phyloP scores from a whole-genome alignment of 2,888 invertebrate species.

The Hipparchia sbordonii region DNA sequence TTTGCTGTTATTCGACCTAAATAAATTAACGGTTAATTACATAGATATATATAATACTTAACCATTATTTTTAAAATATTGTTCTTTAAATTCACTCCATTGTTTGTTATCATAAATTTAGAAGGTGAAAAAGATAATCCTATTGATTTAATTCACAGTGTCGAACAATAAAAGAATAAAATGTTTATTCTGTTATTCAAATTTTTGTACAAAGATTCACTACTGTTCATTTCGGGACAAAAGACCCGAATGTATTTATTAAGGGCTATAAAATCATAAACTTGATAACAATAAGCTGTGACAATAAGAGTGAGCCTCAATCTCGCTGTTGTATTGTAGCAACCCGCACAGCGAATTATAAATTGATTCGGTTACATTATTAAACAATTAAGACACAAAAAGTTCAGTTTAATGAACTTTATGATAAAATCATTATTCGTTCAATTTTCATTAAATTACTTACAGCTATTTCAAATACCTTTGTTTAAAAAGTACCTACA shows the following conservation, averaged over 20 bases:
- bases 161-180: constrained; percentile 20
- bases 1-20: constrained; percentile 28
- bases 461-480: no score
- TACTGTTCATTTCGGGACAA: constrained; percentile 24
- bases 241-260: constrained; percentile 31
- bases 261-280: constrained; percentile 20
- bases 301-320: no score
- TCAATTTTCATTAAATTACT: no score
- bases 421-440: background rate
- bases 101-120: constrained; percentile 24
- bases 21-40: constrained; percentile 28
- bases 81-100: constrained; percentile 28
- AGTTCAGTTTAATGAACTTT: background rate
- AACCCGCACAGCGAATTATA: constrained; percentile 14
- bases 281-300: constrained; percentile 6
- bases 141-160: constrained; percentile 4
- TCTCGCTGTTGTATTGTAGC: background rate
- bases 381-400: constrained; percentile 17
- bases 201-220: constrained; percentile 8
- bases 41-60: background rate
- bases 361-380: constrained; percentile 27
- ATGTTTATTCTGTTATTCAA: constrained; percentile 18
- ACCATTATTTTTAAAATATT: constrained; percentile 22
- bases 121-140: constrained; percentile 20
- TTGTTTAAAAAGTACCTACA: no score